Evolutionary conservation across 2,888 invertebrate species (phyloP).

Genomic region (Holacanthella duospinosa): DNA sequence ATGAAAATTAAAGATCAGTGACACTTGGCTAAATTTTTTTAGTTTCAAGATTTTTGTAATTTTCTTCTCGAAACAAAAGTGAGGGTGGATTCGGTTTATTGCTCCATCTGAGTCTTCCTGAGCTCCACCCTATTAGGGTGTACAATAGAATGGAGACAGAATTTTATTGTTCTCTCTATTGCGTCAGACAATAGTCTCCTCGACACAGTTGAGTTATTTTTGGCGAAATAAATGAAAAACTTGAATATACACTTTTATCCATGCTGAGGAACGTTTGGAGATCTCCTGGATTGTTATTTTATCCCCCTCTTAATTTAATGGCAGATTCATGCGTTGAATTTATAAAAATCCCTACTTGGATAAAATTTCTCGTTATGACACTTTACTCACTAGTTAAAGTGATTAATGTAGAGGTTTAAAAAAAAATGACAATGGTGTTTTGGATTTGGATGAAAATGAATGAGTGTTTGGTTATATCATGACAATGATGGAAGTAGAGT

Average conservation of each 20-base stretch:
- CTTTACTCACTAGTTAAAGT: too few species aligned
- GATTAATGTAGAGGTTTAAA: background rate
- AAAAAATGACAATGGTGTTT: too few species aligned
- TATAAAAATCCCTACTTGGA: too few species aligned
- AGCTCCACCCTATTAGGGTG: conserved; percentile 23
- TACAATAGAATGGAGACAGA: conserved; percentile 14
- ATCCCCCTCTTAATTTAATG: background rate
- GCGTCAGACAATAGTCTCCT: conserved; percentile 5
- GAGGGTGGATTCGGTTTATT: conserved; percentile 27
- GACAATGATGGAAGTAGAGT: too few species aligned
- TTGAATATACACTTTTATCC: background rate
- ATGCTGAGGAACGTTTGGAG: background rate
- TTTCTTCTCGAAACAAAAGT: conserved; percentile 11
- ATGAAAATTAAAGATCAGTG: background rate
- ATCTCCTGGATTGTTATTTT: background rate
- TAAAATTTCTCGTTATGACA: too few species aligned
- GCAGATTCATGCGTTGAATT: conserved; percentile 1
- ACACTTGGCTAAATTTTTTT: background rate
- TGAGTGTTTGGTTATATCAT: too few species aligned
- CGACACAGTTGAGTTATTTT: conserved; percentile 23
- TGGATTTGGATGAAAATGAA: too few species aligned
- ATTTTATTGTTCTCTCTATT: background rate
- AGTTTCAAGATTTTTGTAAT: background rate
- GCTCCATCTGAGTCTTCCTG: conserved; percentile 15
- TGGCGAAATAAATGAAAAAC: background rate